These are phyloP conservation scores for Thalassaphorura encarpata DNA, from an alignment of 1,140 invertebrate genomes.

Conservation along the genomic window DNA sequence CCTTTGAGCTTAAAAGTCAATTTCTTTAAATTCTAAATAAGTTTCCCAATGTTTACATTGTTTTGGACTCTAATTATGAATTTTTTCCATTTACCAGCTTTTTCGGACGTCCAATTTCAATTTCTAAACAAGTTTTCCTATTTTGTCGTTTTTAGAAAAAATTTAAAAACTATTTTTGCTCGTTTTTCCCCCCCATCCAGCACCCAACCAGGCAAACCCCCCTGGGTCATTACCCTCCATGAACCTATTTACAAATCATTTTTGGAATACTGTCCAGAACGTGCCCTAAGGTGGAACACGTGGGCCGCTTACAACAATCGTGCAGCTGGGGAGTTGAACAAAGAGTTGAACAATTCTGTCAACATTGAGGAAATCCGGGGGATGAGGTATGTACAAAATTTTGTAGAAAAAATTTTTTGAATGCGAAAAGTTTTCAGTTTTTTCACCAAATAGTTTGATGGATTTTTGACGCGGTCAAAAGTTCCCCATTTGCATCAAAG, in stretches of 20 bases:
- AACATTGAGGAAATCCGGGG: conserved; percentile 65
- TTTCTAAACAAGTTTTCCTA: conserved; percentile 42
- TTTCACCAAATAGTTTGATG: background rate
- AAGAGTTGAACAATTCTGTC: conserved; percentile 56
- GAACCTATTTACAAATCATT: conserved; percentile 57
- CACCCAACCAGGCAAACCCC: conserved; percentile 56
- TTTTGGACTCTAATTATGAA: too few relatives aligned
- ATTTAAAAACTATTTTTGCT: background rate
- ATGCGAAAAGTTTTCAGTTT: background rate
- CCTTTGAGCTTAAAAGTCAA: too few relatives aligned
- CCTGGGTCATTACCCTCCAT: conserved; percentile 66
- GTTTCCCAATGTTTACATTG: too few relatives aligned
- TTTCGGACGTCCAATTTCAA: conserved; percentile 53
- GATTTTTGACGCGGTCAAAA: too few relatives aligned
- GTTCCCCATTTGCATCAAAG: too few relatives aligned
- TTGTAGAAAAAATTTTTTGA: background rate
- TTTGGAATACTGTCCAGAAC: conserved; percentile 70
- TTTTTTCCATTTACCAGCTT: too few relatives aligned
- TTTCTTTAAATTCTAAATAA: too few relatives aligned
- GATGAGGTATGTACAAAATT: conserved; percentile 45
- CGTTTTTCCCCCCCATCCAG: conserved; percentile 33
- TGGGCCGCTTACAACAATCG: conserved; percentile 65
- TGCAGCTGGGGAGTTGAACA: conserved; percentile 54
- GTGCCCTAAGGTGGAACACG: conserved; percentile 62
- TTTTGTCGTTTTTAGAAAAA: background rate